These are phyloP conservation scores for Ictalurus furcatus DNA, from an alignment of 2,113 vertebrate species.

Conservation along the genomic window DNA sequence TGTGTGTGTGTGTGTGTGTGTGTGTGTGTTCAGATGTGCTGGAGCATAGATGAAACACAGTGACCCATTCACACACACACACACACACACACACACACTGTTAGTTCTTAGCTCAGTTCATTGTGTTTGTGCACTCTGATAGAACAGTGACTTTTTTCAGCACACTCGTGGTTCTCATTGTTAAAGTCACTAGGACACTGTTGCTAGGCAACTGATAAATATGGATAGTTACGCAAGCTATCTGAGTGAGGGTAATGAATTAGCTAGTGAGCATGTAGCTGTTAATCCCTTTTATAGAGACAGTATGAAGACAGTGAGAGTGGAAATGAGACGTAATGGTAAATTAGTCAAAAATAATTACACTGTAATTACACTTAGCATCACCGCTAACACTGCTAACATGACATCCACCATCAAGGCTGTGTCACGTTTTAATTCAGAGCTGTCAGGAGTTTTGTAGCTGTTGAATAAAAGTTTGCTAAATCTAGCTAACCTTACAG, in stretches of 20 bases:
- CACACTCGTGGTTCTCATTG: neutral
- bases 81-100: neutral
- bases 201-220: neutral
- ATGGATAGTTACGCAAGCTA: neutral
- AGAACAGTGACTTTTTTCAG: neutral
- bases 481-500: neutral
- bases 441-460: neutral
- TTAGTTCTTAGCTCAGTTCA: neutral
- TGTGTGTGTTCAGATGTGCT: neutral
- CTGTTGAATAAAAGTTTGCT: neutral
- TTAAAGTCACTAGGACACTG: neutral
- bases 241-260: neutral
- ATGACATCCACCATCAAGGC: neutral
- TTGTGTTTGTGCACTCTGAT: slow-evolving; percentile 13
- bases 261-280: neutral
- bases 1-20: slow-evolving; percentile 2
- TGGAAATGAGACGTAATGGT: neutral
- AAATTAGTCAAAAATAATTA: neutral
- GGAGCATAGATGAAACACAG: neutral
- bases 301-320: neutral
- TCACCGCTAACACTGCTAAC: neutral
- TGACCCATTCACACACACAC: neutral
- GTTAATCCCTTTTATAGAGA: neutral
- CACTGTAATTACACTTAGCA: neutral
- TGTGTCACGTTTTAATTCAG: too few relatives aligned